Evolutionary conservation across 2,888 invertebrate genomes (phyloP).

Genomic region (Neoascia interrupta): DNA sequence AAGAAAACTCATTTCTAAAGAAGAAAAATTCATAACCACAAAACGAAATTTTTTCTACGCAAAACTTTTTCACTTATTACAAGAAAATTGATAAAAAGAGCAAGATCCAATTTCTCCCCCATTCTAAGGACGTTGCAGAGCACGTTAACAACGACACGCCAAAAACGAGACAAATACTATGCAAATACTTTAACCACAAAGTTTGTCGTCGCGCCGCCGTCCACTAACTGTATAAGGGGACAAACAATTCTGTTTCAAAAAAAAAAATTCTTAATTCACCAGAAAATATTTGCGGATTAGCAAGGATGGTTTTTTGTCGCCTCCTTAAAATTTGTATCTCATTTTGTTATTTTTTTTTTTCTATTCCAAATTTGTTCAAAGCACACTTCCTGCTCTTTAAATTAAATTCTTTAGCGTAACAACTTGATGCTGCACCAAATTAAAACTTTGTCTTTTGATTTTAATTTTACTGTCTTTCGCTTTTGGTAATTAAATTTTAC

Average conservation of each 20-base stretch:
- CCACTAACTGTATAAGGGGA: not conserved
- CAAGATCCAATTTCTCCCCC: constrained; percentile 48
- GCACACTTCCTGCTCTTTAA: constrained; percentile 49
- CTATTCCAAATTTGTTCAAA: constrained; percentile 24
- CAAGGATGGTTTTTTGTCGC: constrained; percentile 56
- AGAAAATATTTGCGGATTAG: constrained; percentile 66
- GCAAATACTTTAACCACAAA: constrained; percentile 65
- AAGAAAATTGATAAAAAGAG: constrained; percentile 63
- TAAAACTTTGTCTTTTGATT: constrained; percentile 68
- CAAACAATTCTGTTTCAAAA: too few species aligned
- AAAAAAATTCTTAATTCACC: constrained; percentile 66
- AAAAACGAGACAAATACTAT: constrained; percentile 58
- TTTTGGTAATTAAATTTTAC: constrained; percentile 65
- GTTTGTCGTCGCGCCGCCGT: constrained; percentile 36
- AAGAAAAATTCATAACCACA: not conserved
- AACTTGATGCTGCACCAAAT: constrained; percentile 66
- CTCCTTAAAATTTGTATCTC: constrained; percentile 53
- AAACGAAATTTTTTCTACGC: constrained; percentile 15
- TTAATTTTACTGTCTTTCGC: constrained; percentile 35
- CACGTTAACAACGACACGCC: constrained; percentile 26
- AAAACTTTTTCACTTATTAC: constrained; percentile 68
- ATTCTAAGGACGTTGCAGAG: constrained; percentile 1
- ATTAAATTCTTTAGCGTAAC: constrained; percentile 56
- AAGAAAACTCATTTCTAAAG: not conserved
- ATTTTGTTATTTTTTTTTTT: constrained; percentile 5